Percentiles rank a stretch among this genome's conserved stretches.
Conservation (phyloP, 2,113 vertebrate species). For the Crotalus helleri region DNA sequence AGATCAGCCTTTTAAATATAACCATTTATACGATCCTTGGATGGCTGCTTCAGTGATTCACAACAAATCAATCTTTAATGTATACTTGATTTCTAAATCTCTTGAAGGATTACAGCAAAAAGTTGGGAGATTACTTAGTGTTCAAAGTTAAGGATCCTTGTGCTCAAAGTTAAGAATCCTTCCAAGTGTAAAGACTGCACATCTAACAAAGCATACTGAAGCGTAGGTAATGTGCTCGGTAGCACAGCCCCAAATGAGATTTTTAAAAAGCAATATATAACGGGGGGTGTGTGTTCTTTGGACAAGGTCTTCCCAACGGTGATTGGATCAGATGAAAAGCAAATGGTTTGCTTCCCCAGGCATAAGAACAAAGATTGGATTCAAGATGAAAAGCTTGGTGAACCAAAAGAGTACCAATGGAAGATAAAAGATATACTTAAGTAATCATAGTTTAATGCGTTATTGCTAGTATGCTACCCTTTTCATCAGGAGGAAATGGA, state of each 20-base stretch:
- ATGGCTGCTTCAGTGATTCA: not conserved
- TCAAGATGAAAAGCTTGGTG: constrained; percentile 1
- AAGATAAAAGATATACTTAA: constrained; percentile 31
- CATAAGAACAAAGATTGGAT: constrained; percentile 10
- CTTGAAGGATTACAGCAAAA: not conserved
- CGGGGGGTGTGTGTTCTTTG: constrained; percentile 5
- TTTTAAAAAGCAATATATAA: constrained; percentile 22
- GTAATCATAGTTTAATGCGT: constrained; percentile 45
- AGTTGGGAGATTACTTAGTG: not conserved
- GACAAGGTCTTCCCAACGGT: constrained; percentile 32
- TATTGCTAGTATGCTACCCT: constrained; percentile 31
- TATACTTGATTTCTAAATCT: not conserved
- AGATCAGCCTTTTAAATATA: not conserved
- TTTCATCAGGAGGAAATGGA: constrained; percentile 55
- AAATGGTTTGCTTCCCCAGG: not conserved
- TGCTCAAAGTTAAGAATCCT: not conserved
- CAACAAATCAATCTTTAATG: not conserved
- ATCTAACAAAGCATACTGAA: not conserved
- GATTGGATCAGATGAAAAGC: constrained; percentile 51
- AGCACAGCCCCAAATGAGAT: not conserved
- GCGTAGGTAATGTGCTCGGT: not conserved
- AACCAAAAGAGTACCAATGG: constrained; percentile 40
- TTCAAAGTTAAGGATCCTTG: not conserved
- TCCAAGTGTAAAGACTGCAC: not conserved
- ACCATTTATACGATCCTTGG: not conserved